phyloP scores from a whole-genome alignment of 1,140 invertebrate species.

The Neuroterus valhalla region DNA sequence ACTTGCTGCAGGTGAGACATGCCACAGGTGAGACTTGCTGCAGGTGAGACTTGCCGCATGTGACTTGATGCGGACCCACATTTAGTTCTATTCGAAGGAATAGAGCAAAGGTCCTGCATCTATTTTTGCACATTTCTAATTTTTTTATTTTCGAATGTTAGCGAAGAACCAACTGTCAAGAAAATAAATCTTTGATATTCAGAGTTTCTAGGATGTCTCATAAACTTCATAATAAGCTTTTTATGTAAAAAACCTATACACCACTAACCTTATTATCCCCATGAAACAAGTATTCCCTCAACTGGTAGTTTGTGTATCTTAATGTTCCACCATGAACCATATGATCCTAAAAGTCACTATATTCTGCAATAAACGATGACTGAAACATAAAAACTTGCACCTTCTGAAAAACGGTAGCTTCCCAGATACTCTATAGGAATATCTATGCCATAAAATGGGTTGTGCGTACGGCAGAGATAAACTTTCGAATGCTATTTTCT shows the following conservation, averaged over 20 bases:
- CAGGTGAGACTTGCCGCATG: too few species aligned
- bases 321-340: neutral
- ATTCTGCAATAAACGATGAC: neutral
- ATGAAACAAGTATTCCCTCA: neutral
- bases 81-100: too few species aligned
- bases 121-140: too few species aligned
- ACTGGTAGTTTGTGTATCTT: neutral
- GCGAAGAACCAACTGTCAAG: too few species aligned
- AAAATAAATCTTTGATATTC: too few species aligned
- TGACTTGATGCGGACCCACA: too few species aligned
- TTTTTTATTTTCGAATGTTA: too few species aligned
- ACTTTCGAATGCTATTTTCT: conserved; percentile 13
- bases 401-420: neutral
- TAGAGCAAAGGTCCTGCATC: too few species aligned
- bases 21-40: too few species aligned
- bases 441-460: conserved; percentile 12
- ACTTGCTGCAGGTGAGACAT: too few species aligned
- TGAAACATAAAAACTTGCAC: neutral
- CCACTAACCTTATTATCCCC: neutral
- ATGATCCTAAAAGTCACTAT: neutral
- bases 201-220: neutral
- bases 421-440: neutral
- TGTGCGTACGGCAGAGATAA: conserved; percentile 14
- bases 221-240: neutral
- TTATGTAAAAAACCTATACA: neutral